phyloP scores from a whole-genome alignment of 2,113 vertebrate genomes.

The Cyprinodon tularosa region DNA sequence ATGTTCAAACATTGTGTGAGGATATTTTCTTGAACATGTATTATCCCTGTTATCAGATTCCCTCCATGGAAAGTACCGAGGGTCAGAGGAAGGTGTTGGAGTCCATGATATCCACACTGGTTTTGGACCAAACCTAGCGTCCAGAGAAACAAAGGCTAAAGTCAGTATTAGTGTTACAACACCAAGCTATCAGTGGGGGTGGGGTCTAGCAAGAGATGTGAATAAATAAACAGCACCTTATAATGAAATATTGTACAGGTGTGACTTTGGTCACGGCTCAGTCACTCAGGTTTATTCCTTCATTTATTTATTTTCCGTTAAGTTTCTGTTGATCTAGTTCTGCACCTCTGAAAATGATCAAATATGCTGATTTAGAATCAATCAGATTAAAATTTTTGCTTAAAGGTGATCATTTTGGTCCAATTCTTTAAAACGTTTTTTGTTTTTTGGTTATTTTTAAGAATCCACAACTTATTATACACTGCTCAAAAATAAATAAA shows the following conservation, averaged over 20 bases:
- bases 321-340: not conserved
- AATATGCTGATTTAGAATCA: not conserved
- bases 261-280: conserved; percentile 32
- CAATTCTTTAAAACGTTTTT: too few species aligned
- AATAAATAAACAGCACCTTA: conserved; percentile 80
- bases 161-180: conserved; percentile 71
- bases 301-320: not conserved
- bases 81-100: conserved; percentile 26
- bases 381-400: not conserved
- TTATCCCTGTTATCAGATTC: conserved; percentile 3
- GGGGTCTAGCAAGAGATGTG: conserved; percentile 67
- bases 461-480: too few species aligned
- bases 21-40: not conserved
- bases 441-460: too few species aligned
- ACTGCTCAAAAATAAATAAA: too few species aligned
- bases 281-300: not conserved
- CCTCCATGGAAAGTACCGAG: not conserved
- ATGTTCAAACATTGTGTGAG: not conserved
- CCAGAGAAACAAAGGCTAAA: conserved; percentile 45
- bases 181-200: conserved; percentile 40
- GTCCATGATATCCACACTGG: not conserved
- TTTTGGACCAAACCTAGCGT: conserved; percentile 27
- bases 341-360: not conserved
- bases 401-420: too few species aligned
- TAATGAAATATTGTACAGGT: conserved; percentile 46